Evolutionary conservation across 2,888 invertebrate genomes (phyloP).

Genomic region (Tiliacea aurago): DNA sequence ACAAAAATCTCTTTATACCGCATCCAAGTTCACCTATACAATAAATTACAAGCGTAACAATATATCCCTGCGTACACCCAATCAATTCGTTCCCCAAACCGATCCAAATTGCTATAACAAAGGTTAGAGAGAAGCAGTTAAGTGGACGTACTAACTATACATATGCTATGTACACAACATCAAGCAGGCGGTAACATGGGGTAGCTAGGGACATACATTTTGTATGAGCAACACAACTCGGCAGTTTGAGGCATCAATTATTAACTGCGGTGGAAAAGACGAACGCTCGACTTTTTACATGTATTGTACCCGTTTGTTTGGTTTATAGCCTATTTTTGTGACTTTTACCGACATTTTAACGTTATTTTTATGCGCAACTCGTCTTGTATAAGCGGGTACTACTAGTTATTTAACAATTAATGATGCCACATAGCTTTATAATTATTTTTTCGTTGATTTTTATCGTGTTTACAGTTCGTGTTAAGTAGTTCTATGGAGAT

Average conservation of each 20-base stretch:
- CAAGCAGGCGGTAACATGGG: constrained; percentile 87
- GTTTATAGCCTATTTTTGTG: constrained; percentile 87
- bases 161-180: constrained; percentile 72
- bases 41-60: constrained; percentile 64
- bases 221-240: constrained; percentile 90
- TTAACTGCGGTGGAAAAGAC: constrained; percentile 86
- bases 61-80: constrained; percentile 69
- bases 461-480: constrained; percentile 14
- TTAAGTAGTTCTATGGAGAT: constrained; percentile 18
- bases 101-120: constrained; percentile 74
- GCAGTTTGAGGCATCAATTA: constrained; percentile 90
- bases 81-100: constrained; percentile 73
- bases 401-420: constrained; percentile 67
- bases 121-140: constrained; percentile 72
- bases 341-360: constrained; percentile 81
- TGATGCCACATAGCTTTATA: constrained; percentile 42
- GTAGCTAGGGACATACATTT: constrained; percentile 87
- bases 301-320: constrained; percentile 83
- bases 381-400: constrained; percentile 63
- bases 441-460: constrained; percentile 40
- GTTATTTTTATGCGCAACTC: constrained; percentile 80
- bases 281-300: constrained; percentile 85
- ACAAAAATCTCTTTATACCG: constrained; percentile 16
- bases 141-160: constrained; percentile 71
- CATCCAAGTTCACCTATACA: constrained; percentile 25